These are phyloP conservation scores for Neocloeon triangulifer DNA, from an alignment of 1,140 invertebrate species.

Conservation along the genomic window DNA sequence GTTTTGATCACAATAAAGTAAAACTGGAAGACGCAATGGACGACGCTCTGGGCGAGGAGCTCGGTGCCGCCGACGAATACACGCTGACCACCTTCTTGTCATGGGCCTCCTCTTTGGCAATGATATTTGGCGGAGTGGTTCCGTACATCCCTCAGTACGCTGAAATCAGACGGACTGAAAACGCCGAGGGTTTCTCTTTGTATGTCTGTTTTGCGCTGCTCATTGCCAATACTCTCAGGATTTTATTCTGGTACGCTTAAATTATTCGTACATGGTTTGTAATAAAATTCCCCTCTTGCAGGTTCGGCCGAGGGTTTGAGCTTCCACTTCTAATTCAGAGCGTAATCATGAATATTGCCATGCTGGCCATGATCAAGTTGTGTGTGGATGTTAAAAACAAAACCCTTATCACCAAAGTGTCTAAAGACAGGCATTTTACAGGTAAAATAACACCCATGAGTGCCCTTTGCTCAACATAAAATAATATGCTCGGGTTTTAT, in stretches of 20 bases:
- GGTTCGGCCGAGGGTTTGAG: slow-evolving; percentile 96
- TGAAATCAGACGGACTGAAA: slow-evolving; percentile 72
- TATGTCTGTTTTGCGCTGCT: slow-evolving; percentile 88
- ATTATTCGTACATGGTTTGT: too few species aligned
- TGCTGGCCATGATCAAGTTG: slow-evolving; percentile 87
- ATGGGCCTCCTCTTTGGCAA: slow-evolving; percentile 22
- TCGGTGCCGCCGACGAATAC: too few species aligned
- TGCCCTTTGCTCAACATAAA: not conserved
- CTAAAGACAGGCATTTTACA: slow-evolving; percentile 50
- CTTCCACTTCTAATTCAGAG: slow-evolving; percentile 85
- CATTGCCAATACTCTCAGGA: slow-evolving; percentile 87
- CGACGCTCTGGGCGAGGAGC: too few species aligned
- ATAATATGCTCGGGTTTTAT: not conserved
- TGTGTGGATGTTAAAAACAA: slow-evolving; percentile 73
- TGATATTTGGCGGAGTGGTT: slow-evolving; percentile 80
- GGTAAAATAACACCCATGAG: slow-evolving; percentile 31
- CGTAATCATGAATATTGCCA: slow-evolving; percentile 89
- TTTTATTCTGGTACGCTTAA: slow-evolving; percentile 84
- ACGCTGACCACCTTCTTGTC: slow-evolving; percentile 1
- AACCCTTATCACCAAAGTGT: slow-evolving; percentile 49
- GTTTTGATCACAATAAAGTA: too few species aligned
- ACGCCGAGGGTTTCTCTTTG: slow-evolving; percentile 88
- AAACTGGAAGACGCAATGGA: too few species aligned
- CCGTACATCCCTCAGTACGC: slow-evolving; percentile 82
- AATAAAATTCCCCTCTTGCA: slow-evolving; percentile 22